Base-by-base conservation (phyloP, 1,140 invertebrate genomes). In the Thaumatotibia leucotreta region DNA sequence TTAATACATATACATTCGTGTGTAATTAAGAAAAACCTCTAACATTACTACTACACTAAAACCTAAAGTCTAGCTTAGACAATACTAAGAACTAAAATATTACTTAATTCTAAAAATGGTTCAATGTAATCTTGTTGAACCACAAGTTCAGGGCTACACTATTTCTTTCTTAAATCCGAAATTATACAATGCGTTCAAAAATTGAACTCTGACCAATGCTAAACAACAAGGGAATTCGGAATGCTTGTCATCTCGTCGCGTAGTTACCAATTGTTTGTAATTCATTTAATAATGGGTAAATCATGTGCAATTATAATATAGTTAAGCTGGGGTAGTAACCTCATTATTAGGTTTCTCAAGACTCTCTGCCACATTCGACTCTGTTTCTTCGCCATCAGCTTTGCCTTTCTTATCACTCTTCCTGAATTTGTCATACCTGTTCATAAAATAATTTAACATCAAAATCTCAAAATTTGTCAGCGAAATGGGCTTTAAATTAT, bases 361-460 rank as follows among this genome's bases (percentile, higher is more conserved):
- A 35, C 62, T 64, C 17, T 78, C 78, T 54, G 75, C 76, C 14
- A 70, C 70, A 67, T 72, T 79, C 1, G 76, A 39, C n/a, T 80
- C 80, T 45, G 67, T 74, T 67, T 84, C 84, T 71, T 80, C 86
- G 63, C 70, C 78, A 29, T 79, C 81, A 9, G 29, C 66, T 67
- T 85, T 89, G 27, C 72, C 65, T 65, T 86, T 88, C 71, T 92
- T 92, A 67, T 92, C 87, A 63, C 86, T 91, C 75, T 92, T 92
- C 63, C 91, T 79, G 68, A 91, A 92, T 68, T 91, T 89, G 65
- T 92, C 91, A 71, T 91, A 92, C 66, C 89, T 92, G 80, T 24
- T 20, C 3, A 50, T 10, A 65, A 65, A 65, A 58, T 64, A 62
- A 74, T 39, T 39, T 31, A 65, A 8, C 50, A 52, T 31, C 54